Evolutionary conservation across 2,113 vertebrate species (phyloP).

Genomic region (Laticauda colubrina): DNA sequence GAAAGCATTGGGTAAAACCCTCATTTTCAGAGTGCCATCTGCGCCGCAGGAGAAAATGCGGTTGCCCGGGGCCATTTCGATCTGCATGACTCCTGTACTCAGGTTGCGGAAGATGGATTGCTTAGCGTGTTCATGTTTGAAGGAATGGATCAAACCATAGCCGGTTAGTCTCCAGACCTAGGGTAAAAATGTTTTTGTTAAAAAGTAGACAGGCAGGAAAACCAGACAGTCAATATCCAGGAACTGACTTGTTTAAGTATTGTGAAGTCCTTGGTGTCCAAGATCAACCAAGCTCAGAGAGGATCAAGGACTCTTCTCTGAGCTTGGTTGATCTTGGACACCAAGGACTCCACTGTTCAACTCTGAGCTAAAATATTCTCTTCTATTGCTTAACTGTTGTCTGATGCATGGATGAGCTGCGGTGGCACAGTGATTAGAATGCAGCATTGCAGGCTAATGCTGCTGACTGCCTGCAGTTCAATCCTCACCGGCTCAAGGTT

Average conservation of each 20-base stretch:
- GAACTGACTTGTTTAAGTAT: background rate
- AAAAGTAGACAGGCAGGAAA: background rate
- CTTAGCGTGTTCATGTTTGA: conserved; percentile 93
- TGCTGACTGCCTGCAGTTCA: too few species aligned
- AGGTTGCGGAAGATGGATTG: conserved; percentile 98
- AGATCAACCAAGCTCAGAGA: background rate
- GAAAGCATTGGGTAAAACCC: conserved; percentile 91
- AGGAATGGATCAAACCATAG: conserved; percentile 91
- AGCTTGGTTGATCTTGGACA: too few species aligned
- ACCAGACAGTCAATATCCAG: too few species aligned
- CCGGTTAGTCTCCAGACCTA: conserved; percentile 93
- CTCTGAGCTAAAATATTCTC: background rate
- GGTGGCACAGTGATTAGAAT: background rate
- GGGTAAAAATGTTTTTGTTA: conserved; percentile 17
- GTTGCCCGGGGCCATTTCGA: conserved; percentile 84
- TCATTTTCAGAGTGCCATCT: conserved; percentile 95
- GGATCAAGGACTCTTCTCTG: background rate
- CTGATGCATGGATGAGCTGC: background rate
- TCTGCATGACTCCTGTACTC: conserved; percentile 92
- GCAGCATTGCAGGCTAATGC: too few species aligned
- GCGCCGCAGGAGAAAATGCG: conserved; percentile 97
- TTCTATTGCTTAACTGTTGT: background rate
- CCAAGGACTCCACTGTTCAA: background rate
- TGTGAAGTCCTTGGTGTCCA: background rate
- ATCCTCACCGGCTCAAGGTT: too few species aligned